Evolutionary conservation across 2,113 vertebrate genomes (phyloP).

Genomic region (Nerophis ophidion): DNA sequence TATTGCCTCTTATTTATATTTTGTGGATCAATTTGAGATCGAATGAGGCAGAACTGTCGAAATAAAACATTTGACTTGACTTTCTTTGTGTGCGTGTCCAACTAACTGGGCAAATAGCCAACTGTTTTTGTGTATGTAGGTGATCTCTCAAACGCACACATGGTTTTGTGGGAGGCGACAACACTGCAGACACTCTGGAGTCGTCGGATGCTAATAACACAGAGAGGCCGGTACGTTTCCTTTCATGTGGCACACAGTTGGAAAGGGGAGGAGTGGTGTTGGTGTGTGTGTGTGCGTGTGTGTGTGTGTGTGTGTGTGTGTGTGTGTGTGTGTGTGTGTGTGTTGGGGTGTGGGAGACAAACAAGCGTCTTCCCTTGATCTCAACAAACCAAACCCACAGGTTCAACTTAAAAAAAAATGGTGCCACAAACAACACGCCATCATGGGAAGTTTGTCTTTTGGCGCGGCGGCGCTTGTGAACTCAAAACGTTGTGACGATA

Average conservation of each 20-base stretch:
- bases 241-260: constrained; percentile 57
- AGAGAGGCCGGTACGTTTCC: constrained; percentile 27
- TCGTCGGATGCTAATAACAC: constrained; percentile 80
- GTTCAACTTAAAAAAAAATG: background rate
- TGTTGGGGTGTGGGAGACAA: constrained; percentile 1
- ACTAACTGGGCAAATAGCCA: constrained; percentile 41
- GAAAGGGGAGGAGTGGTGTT: constrained; percentile 34
- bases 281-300: constrained; percentile 6
- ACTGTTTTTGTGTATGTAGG: background rate
- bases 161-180: constrained; percentile 67
- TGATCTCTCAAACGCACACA: constrained; percentile 1
- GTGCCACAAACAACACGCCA: no score
- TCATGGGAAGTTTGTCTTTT: no score
- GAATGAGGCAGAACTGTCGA: constrained; percentile 1
- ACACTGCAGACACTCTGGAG: constrained; percentile 82
- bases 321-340: constrained; percentile 5
- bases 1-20: constrained; percentile 39
- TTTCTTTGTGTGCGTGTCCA: constrained; percentile 13
- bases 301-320: constrained; percentile 4
- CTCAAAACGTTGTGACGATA: no score
- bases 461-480: no score
- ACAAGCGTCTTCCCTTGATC: background rate
- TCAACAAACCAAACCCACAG: background rate
- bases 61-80: constrained; percentile 28
- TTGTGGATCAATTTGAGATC: constrained; percentile 16